Percentiles rank a stretch among this genome's conserved stretches.
phyloP scores from a whole-genome alignment of 2,113 vertebrate genomes.

The Muscicapa adusta region DNA sequence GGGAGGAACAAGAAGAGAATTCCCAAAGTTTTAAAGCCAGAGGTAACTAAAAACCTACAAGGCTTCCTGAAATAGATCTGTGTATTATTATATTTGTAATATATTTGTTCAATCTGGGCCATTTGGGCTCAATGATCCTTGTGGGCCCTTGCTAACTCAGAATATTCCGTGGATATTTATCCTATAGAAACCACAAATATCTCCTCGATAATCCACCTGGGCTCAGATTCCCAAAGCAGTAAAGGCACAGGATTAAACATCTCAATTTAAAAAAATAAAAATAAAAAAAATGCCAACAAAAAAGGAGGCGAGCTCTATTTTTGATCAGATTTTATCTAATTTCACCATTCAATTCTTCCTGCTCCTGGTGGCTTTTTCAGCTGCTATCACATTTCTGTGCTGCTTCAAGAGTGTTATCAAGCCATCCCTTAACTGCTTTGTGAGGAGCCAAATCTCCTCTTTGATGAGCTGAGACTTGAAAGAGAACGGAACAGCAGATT shows the following conservation, averaged over 20 bases:
- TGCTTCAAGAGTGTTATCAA: neutral
- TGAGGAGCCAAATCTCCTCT: neutral
- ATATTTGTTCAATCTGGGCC: too few species aligned
- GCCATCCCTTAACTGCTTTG: neutral
- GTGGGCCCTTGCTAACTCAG: neutral
- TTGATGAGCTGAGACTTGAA: neutral
- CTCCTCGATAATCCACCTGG: neutral
- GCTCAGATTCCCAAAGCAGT: neutral
- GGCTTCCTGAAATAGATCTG: neutral
- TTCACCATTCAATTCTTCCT: neutral
- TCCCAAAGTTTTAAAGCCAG: neutral
- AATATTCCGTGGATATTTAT: neutral
- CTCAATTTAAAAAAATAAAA: neutral
- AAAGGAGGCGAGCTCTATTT: neutral
- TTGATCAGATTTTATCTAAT: neutral
- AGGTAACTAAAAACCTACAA: neutral
- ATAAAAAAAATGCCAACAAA: neutral
- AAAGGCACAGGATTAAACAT: neutral
- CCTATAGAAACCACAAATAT: neutral
- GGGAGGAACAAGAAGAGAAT: neutral
- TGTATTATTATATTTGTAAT: neutral
- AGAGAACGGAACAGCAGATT: neutral
- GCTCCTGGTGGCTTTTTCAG: neutral
- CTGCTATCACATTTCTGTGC: neutral
- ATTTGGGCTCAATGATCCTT: neutral